A percentile compares a stretch with the other conserved stretches of the same genome.
Evolutionary conservation across 2,113 vertebrate species (phyloP).

Genomic region (Cyrtonyx montezumae): DNA sequence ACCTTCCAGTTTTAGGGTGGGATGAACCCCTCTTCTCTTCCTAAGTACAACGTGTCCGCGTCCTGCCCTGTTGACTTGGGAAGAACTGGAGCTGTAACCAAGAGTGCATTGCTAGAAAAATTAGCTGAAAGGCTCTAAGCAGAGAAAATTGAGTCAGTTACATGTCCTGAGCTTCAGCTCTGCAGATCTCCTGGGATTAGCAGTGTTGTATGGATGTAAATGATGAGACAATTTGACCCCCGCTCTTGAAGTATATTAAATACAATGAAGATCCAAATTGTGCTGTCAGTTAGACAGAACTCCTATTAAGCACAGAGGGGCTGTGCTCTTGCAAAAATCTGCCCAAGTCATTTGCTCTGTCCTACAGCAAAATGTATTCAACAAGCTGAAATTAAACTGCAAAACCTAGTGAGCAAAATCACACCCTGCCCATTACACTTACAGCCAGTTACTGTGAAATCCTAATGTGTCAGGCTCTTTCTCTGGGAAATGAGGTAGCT

Average conservation of each 20-base stretch:
- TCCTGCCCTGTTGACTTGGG: not conserved
- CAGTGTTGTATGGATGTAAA: constrained; percentile 33
- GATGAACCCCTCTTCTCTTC: not conserved
- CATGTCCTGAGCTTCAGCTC: not conserved
- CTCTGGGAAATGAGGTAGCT: constrained; percentile 60
- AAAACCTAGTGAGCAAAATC: constrained; percentile 53
- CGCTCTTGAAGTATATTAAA: constrained; percentile 18
- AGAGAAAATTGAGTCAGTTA: constrained; percentile 5
- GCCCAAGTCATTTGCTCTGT: constrained; percentile 38
- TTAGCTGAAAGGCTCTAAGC: not conserved
- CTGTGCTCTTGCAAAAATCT: constrained; percentile 40
- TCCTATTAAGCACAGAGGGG: constrained; percentile 35
- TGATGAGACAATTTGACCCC: constrained; percentile 53
- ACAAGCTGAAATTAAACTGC: constrained; percentile 46
- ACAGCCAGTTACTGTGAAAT: constrained; percentile 60
- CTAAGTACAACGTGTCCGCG: accelerated
- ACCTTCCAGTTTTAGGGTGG: not conserved
- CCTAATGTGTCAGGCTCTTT: constrained; percentile 68
- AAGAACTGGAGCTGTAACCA: not conserved
- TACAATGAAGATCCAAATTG: not conserved
- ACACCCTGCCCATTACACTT: constrained; percentile 64
- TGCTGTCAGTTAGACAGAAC: constrained; percentile 48
- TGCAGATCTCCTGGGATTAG: constrained; percentile 11
- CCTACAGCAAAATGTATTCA: constrained; percentile 68
- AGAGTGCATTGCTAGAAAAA: not conserved